Conservation (phyloP, 2,113 vertebrate genomes). For the Hucho hucho region DNA sequence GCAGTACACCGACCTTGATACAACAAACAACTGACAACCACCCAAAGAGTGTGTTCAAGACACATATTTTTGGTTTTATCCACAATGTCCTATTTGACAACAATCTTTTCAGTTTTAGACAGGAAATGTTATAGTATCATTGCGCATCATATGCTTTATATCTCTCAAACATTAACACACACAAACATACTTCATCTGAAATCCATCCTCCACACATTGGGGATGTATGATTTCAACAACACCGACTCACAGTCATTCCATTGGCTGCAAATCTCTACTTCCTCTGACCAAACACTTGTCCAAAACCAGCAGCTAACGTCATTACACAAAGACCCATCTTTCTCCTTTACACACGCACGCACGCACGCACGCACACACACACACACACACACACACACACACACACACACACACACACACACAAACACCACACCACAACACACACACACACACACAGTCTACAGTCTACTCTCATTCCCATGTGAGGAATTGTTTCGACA, state of each 20-base stretch:
- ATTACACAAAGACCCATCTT: constrained; percentile 21
- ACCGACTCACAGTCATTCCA: too few relatives aligned
- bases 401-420: not conserved
- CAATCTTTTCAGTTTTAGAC: too few relatives aligned
- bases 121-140: too few relatives aligned
- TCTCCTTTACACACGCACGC: constrained; percentile 11
- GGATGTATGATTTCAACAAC: too few relatives aligned
- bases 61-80: too few relatives aligned
- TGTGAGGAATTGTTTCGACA: not conserved
- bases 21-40: too few relatives aligned
- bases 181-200: not conserved
- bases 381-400: not conserved
- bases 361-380: constrained; percentile 30
- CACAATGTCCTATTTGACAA: too few relatives aligned
- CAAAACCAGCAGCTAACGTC: constrained; percentile 24
- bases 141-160: too few relatives aligned
- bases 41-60: too few relatives aligned
- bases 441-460: not conserved
- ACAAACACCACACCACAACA: constrained; percentile 9
- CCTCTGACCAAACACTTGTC: constrained; percentile 16
- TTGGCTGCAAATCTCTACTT: not conserved
- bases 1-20: not conserved
- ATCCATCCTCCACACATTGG: too few relatives aligned
- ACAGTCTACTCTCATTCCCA: not conserved
- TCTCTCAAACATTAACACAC: constrained; percentile 29